Percentiles rank a stretch among this genome's conserved stretches.
phyloP scores from a whole-genome alignment of 1,140 invertebrate species.

The Bombus superbus region DNA sequence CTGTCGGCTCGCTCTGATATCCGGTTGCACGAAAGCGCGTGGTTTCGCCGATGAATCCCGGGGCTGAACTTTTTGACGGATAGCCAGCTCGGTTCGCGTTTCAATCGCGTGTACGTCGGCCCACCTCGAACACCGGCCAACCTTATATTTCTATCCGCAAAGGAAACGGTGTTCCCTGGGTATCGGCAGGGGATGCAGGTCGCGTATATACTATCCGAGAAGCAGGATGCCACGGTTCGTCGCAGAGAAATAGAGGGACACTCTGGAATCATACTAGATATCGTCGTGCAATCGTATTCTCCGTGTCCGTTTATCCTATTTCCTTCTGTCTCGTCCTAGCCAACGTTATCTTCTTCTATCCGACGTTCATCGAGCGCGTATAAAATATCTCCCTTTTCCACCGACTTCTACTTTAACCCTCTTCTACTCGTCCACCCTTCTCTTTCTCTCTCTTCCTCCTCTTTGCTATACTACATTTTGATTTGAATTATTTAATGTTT shows the following conservation, averaged over 20 bases:
- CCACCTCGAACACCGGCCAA: constrained; percentile 31
- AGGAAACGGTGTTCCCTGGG: constrained; percentile 26
- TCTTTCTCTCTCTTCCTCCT: neutral
- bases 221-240: constrained; percentile 10
- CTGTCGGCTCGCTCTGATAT: neutral
- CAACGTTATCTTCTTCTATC: constrained; percentile 51
- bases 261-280: constrained; percentile 71
- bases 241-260: constrained; percentile 58
- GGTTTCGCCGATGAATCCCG: neutral
- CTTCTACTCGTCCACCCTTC: neutral
- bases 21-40: neutral
- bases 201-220: constrained; percentile 62
- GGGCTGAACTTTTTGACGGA: constrained; percentile 32
- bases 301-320: constrained; percentile 68
- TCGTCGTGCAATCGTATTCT: constrained; percentile 69
- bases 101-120: constrained; percentile 41
- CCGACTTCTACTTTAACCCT: neutral
- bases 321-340: constrained; percentile 55
- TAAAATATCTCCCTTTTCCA: constrained; percentile 52
- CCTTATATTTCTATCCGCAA: constrained; percentile 66
- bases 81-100: constrained; percentile 23
- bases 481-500: too few relatives aligned
- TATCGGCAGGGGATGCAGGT: constrained; percentile 58
- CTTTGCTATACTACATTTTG: neutral
- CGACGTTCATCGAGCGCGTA: constrained; percentile 69